Conservation (phyloP, 2,888 invertebrate species). For the Nymphalis polychloros region DNA sequence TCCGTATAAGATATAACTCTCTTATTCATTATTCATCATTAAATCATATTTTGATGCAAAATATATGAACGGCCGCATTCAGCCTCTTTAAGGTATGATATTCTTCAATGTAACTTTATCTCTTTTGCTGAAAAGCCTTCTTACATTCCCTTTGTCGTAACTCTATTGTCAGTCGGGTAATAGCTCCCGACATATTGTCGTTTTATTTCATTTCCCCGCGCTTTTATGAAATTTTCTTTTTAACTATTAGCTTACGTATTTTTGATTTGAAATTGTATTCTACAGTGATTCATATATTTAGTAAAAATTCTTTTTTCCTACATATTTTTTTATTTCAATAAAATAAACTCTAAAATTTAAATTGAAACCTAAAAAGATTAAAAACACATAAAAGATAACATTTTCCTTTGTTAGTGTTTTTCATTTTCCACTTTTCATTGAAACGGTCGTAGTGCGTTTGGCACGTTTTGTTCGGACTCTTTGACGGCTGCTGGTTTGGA, state of each 20-base stretch:
- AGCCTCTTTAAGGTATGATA: conserved; percentile 37
- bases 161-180: conserved; percentile 67
- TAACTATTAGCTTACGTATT: conserved; percentile 20
- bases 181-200: conserved; percentile 69
- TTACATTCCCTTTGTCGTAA: conserved; percentile 67
- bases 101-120: conserved; percentile 66
- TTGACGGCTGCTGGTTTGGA: conserved; percentile 65
- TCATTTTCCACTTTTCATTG: conserved; percentile 64
- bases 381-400: conserved; percentile 45
- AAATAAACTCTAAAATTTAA: conserved; percentile 13
- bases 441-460: conserved; percentile 67
- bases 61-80: conserved; percentile 38
- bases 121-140: conserved; percentile 59
- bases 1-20: conserved; percentile 5
- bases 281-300: neutral
- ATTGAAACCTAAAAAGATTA: conserved; percentile 34
- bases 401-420: conserved; percentile 59
- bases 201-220: conserved; percentile 71
- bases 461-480: conserved; percentile 73
- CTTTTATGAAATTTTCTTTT: conserved; percentile 67
- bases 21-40: conserved; percentile 35
- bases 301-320: too few species aligned
- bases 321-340: neutral
- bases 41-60: conserved; percentile 25
- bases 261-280: neutral